Conservation (phyloP, 2,797 vertebrate species). For the Poecilia gillii region DNA sequence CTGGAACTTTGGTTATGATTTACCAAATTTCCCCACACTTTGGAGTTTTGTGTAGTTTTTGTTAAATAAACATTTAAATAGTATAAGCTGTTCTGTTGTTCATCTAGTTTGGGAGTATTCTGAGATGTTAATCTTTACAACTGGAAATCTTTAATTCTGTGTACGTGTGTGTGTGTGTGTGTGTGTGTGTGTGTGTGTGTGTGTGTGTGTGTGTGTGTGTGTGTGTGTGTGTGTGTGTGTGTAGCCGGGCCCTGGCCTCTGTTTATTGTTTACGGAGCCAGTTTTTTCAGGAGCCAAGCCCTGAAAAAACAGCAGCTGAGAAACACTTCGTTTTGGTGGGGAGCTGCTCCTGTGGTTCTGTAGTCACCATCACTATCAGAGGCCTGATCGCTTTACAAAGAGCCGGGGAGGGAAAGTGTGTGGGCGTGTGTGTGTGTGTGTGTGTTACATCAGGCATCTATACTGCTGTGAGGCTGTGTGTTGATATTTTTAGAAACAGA, state of each 20-base stretch:
- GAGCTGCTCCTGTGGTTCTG: no score
- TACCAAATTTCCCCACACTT: not conserved
- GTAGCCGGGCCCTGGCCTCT: no score
- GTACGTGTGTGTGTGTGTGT: no score
- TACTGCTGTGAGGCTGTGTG: not conserved
- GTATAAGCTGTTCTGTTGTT: not conserved
- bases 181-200: no score
- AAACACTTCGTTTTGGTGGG: no score
- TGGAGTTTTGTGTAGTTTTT: not conserved
- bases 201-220: no score
- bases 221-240: not conserved
- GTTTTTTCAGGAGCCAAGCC: no score
- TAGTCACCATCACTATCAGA: no score
- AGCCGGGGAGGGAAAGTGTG: no score
- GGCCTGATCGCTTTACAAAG: no score
- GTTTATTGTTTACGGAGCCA: no score
- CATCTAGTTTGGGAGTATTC: not conserved
- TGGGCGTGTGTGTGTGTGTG: not conserved
- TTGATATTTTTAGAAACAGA: constrained; percentile 28
- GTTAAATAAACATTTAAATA: not conserved
- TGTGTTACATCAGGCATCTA: not conserved
- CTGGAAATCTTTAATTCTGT: not conserved
- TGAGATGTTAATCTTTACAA: not conserved
- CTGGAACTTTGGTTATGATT: not conserved
- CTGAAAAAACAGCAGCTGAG: no score